Conservation (phyloP, 2,797 vertebrate genomes). For the Pseudomugil tenellus region DNA sequence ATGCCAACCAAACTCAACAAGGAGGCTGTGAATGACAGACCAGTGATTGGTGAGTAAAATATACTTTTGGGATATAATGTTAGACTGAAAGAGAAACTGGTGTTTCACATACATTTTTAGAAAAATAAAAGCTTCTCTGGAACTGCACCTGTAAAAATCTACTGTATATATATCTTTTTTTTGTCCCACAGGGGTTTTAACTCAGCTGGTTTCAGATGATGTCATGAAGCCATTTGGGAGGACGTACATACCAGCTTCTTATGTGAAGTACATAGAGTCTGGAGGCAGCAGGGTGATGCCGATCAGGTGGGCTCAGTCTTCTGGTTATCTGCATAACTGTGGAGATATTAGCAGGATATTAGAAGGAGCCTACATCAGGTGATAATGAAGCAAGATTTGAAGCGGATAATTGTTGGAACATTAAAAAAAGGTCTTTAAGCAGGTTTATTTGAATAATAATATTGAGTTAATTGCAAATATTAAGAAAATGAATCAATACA, state of each 20-base stretch:
- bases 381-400: neutral
- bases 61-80: too few relatives aligned
- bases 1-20: constrained; percentile 22
- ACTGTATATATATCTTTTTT: too few relatives aligned
- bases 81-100: neutral
- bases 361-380: neutral
- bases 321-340: neutral
- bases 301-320: constrained; percentile 72
- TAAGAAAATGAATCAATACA: neutral
- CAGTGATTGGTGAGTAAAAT: constrained; percentile 74
- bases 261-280: constrained; percentile 85
- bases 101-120: neutral
- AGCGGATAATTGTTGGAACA: neutral
- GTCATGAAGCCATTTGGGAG: constrained; percentile 76
- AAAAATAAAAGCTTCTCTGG: neutral
- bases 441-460: neutral
- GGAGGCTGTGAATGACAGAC: constrained; percentile 66
- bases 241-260: constrained; percentile 83
- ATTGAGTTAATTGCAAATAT: neutral
- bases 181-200: constrained; percentile 80
- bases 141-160: neutral
- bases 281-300: constrained; percentile 84
- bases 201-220: constrained; percentile 78
- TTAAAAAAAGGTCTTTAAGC: neutral
- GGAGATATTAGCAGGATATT: neutral